Conservation (phyloP, 1,140 invertebrate species). For the Drosophila ogumai region DNA sequence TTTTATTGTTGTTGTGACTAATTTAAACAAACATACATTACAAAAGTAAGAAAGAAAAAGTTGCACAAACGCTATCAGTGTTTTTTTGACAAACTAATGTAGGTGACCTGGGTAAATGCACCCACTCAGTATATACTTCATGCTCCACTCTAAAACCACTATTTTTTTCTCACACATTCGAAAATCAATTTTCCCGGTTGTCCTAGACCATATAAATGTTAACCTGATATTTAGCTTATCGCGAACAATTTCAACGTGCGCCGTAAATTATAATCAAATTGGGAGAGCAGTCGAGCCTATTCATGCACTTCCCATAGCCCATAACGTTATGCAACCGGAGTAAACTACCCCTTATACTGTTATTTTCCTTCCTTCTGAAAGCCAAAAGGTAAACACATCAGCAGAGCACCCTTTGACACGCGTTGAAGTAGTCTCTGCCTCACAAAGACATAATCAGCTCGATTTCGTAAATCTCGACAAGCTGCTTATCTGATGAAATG, state of each 20-base stretch:
- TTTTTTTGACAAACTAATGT: background rate
- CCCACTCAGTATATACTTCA: background rate
- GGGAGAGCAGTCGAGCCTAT: conserved; percentile 68
- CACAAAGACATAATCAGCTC: conserved; percentile 77
- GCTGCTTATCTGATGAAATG: conserved; percentile 83
- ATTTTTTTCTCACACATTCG: conserved; percentile 58
- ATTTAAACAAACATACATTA: background rate
- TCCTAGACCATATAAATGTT: conserved; percentile 38
- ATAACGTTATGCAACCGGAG: conserved; percentile 15
- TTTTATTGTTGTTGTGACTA: too few species aligned
- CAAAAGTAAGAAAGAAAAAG: background rate
- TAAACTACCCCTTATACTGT: conserved; percentile 25
- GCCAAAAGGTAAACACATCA: conserved; percentile 76
- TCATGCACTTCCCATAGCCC: conserved; percentile 68
- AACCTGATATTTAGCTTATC: conserved; percentile 77
- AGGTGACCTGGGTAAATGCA: background rate
- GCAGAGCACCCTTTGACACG: conserved; percentile 69
- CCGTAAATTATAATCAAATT: conserved; percentile 81
- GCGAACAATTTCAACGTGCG: conserved; percentile 35
- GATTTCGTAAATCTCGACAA: conserved; percentile 84
- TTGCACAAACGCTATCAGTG: background rate
- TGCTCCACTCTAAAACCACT: background rate
- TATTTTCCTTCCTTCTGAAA: conserved; percentile 34
- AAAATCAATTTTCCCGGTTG: conserved; percentile 54
- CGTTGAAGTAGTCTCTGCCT: conserved; percentile 32